A percentile compares a stretch with the other conserved stretches of the same genome.
Evolutionary conservation across 2,113 vertebrate species (phyloP).

Genomic region (Ploceus nigricollis): DNA sequence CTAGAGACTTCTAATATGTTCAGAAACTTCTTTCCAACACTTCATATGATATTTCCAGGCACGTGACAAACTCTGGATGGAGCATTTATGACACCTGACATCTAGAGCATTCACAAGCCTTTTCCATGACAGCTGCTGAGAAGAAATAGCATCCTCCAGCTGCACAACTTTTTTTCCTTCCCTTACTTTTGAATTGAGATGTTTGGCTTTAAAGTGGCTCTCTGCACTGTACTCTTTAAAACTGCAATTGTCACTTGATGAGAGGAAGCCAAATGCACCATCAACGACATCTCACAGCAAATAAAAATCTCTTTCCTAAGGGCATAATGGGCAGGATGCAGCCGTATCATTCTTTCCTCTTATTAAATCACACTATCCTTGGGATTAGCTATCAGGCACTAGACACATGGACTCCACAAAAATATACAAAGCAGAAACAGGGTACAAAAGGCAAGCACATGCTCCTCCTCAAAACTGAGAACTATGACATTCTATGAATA

Average conservation of each 20-base stretch:
- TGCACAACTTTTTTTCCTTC: conserved; percentile 71
- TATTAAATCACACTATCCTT: conserved; percentile 62
- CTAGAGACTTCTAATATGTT: background rate
- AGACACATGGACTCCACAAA: conserved; percentile 48
- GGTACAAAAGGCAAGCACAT: conserved; percentile 43
- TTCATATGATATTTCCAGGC: conserved; percentile 55
- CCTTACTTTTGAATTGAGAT: conserved; percentile 68
- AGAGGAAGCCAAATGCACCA: conserved; percentile 69
- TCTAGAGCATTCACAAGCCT: conserved; percentile 66
- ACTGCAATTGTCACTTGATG: conserved; percentile 54
- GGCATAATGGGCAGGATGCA: conserved; percentile 71
- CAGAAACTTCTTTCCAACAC: conserved; percentile 10
- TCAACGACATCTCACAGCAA: conserved; percentile 68
- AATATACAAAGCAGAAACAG: conserved; percentile 55
- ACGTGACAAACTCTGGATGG: conserved; percentile 54
- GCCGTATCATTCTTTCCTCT: conserved; percentile 43
- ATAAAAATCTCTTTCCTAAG: conserved; percentile 68
- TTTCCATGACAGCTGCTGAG: conserved; percentile 70
- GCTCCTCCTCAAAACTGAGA: conserved; percentile 24
- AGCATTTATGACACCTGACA: conserved; percentile 69
- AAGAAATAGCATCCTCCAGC: conserved; percentile 76
- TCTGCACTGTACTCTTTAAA: conserved; percentile 63
- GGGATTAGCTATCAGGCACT: conserved; percentile 64
- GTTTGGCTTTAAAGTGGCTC: conserved; percentile 73
- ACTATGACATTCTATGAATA: conserved; percentile 31